These are phyloP conservation scores for Pelecanus crispus DNA, from an alignment of 2,113 vertebrate species.

Conservation along the genomic window DNA sequence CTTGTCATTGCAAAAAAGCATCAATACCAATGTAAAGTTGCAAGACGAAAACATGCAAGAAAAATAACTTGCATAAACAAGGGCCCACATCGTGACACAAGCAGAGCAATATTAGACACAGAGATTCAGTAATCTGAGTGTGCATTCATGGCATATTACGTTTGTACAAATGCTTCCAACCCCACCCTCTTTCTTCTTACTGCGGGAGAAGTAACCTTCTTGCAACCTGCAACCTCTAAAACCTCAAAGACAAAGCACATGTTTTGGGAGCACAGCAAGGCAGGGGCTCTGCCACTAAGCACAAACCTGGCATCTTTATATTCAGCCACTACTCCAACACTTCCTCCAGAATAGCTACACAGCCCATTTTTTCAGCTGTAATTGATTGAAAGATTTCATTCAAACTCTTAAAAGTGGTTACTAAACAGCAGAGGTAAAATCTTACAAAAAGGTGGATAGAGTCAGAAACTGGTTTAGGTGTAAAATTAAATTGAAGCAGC, in stretches of 20 bases:
- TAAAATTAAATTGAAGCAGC: not conserved
- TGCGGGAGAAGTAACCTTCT: not conserved
- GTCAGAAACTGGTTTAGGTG: not conserved
- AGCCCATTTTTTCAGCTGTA: rapidly evolving
- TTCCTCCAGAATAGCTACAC: not conserved
- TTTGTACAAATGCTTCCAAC: not conserved
- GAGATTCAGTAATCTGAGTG: not conserved
- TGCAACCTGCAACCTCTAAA: not conserved
- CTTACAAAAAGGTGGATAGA: not conserved
- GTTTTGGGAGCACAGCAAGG: not conserved
- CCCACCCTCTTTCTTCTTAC: not conserved
- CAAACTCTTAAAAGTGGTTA: too few relatives aligned
- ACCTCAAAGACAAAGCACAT: not conserved
- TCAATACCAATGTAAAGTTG: not conserved
- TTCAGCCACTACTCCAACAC: not conserved
- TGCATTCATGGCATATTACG: rapidly evolving
- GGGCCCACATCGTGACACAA: not conserved
- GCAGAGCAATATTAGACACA: not conserved
- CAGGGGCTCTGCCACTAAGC: not conserved
- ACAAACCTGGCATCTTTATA: not conserved
- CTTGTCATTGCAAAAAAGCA: not conserved
- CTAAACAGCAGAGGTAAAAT: not conserved
- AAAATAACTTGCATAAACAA: not conserved
- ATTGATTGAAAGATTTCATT: not conserved
- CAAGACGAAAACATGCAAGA: not conserved